Evolutionary conservation across 92 coral and sea anemone species (phyloP).

Genomic region (Zoanthus gigantus): DNA sequence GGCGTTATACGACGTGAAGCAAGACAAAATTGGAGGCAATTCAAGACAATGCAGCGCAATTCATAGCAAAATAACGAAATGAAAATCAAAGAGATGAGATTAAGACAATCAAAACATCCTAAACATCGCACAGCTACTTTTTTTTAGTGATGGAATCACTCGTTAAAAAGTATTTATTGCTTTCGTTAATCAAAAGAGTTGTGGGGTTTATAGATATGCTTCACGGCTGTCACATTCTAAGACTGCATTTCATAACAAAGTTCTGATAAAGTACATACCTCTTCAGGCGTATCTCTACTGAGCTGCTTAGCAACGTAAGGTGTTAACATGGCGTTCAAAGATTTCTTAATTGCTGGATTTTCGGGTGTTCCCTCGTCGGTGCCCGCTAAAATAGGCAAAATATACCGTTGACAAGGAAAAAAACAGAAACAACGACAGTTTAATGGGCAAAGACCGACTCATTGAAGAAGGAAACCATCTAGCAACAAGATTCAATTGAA

Average conservation of each 20-base stretch:
- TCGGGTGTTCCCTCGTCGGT: slow-evolving; percentile 93
- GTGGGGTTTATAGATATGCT: too few relatives aligned
- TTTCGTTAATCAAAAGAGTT: too few relatives aligned
- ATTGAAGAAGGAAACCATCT: neutral
- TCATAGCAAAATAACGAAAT: neutral
- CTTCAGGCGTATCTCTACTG: slow-evolving; percentile 82
- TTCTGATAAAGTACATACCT: slow-evolving; percentile 66
- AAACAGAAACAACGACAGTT: neutral
- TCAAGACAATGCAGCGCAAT: too few relatives aligned
- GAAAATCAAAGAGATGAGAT: too few relatives aligned
- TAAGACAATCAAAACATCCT: too few relatives aligned
- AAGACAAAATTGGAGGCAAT: too few relatives aligned
- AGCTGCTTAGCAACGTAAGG: slow-evolving; percentile 96
- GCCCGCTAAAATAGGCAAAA: slow-evolving; percentile 52
- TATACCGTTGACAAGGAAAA: neutral
- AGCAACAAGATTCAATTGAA: neutral
- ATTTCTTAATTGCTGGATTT: slow-evolving; percentile 96
- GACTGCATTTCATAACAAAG: too few relatives aligned
- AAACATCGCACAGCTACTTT: too few relatives aligned
- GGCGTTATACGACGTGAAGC: too few relatives aligned
- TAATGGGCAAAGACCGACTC: neutral
- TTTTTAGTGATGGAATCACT: too few relatives aligned
- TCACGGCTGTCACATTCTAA: too few relatives aligned
- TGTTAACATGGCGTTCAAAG: slow-evolving; percentile 90
- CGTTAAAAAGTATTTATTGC: too few relatives aligned